A percentile compares a stretch with the other conserved stretches of the same genome.
Conservation (phyloP, 2,113 vertebrate genomes). For the Sturnus vulgaris region DNA sequence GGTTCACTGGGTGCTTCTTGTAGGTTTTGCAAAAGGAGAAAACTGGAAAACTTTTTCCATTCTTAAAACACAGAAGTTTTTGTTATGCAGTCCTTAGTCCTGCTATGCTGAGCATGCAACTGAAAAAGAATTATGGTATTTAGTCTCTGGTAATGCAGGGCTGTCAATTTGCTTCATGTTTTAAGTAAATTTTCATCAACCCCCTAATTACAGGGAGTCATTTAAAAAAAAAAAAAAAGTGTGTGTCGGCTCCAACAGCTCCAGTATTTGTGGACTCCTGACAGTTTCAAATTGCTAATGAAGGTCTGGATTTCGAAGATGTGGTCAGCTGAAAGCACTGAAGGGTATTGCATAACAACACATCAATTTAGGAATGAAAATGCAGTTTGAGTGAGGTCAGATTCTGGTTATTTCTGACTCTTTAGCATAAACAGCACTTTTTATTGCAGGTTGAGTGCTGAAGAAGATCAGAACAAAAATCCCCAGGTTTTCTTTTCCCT, state of each 20-base stretch:
- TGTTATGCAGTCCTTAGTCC: not conserved
- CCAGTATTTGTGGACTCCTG: not conserved
- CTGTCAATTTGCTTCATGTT: not conserved
- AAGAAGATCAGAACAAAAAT: slow-evolving; percentile 11
- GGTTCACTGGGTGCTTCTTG: not conserved
- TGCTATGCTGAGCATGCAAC: fast-evolving
- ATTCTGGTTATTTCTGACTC: slow-evolving; percentile 35
- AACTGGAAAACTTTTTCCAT: not conserved
- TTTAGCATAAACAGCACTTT: not conserved
- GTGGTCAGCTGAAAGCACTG: not conserved
- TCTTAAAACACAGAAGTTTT: not conserved
- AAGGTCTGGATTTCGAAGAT: not conserved
- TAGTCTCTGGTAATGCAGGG: not conserved
- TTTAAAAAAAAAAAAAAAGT: fast-evolving
- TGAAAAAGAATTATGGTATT: not conserved
- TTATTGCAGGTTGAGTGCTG: not conserved
- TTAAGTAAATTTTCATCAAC: not conserved
- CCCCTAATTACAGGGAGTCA: not conserved
- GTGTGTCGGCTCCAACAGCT: not conserved
- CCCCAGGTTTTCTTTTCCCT: slow-evolving; percentile 1
- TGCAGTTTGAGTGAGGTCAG: not conserved
- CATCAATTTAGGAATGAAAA: not conserved
- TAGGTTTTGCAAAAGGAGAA: not conserved
- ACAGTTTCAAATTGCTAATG: not conserved
- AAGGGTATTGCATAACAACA: not conserved